Evolutionary conservation across 2,888 invertebrate genomes (phyloP), one percentile per base, ranked within the genome.

Genomic region (Prosapia bicincta): DNA sequence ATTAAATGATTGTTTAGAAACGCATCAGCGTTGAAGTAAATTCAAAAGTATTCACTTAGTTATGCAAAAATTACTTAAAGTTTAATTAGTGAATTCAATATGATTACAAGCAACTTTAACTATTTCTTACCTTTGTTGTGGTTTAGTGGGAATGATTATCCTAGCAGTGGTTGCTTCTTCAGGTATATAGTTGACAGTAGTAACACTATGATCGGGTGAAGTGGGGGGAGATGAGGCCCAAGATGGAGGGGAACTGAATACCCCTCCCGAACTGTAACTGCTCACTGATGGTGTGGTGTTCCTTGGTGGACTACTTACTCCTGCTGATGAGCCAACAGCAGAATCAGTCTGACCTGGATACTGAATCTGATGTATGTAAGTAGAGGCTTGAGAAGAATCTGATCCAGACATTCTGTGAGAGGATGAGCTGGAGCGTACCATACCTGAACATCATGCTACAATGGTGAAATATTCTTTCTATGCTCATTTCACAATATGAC

Each of bases 301-400:
- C 0, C 86, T 85, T 15, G 88, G 88, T 77, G 88, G 88, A 30
- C 88, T 87, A 6, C 85, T 85, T 66, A 87, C 86, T 13, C 89
- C 89, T 0, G 91, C 76, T 13, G 74, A 74, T 13, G 71, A 91
- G 23, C 91, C 91, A 3, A 91, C 88, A 0, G 91, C 91, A 24
- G 91, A 91, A 84, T 90, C 91, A 25, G 30, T n/a, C 23, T 65
- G 30, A 71, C 30, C 24, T 25, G 67, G 32, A 15, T 72, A 25
- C 3, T 69, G 73, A 15, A 74, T 30, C n/a, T 72, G 76, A 25
- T 73, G 73, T 66, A 73, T 54, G 26, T 73, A 70, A 26, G 76
- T 76, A 7, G 76, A 74, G 0, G 76, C 74, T 24, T 74, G 74
- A 6, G 74, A 74, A 15, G 73, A 73, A 26, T 73, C 73, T 6